These are phyloP conservation scores for Hetaerina americana DNA, from an alignment of 1,140 invertebrate species.

Conservation along the genomic window DNA sequence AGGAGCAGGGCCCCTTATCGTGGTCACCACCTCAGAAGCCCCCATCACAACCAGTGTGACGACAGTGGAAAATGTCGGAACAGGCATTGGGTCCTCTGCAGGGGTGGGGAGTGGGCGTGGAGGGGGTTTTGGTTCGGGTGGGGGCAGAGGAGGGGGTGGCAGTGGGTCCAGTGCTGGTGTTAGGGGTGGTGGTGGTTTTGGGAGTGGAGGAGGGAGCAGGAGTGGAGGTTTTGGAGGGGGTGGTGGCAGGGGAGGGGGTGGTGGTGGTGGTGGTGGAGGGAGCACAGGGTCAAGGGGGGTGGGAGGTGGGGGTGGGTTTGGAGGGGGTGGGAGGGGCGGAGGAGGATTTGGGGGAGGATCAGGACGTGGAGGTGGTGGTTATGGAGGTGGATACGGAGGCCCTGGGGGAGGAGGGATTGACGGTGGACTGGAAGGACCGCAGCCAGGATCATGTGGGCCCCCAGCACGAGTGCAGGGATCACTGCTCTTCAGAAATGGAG, in stretches of 20 bases:
- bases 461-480: slow-evolving; percentile 50
- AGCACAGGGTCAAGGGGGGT: background rate
- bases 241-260: background rate
- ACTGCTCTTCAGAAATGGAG: slow-evolving; percentile 46
- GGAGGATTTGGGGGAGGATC: background rate
- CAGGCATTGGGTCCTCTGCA: background rate
- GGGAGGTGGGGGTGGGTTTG: background rate
- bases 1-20: too few relatives aligned
- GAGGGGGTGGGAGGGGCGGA: background rate
- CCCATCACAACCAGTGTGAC: background rate
- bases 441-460: slow-evolving; percentile 43
- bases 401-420: background rate
- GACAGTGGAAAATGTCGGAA: background rate
- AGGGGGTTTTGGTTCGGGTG: background rate
- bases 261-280: background rate
- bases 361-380: background rate
- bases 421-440: slow-evolving; percentile 36
- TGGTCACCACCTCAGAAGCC: background rate
- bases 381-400: background rate
- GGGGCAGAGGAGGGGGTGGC: background rate
- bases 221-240: background rate
- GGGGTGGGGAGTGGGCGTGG: background rate
- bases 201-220: background rate
- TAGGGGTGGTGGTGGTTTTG: background rate
- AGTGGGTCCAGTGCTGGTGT: background rate